Conservation (phyloP, 2,113 vertebrate genomes). For the Zosterops hypoxanthus region DNA sequence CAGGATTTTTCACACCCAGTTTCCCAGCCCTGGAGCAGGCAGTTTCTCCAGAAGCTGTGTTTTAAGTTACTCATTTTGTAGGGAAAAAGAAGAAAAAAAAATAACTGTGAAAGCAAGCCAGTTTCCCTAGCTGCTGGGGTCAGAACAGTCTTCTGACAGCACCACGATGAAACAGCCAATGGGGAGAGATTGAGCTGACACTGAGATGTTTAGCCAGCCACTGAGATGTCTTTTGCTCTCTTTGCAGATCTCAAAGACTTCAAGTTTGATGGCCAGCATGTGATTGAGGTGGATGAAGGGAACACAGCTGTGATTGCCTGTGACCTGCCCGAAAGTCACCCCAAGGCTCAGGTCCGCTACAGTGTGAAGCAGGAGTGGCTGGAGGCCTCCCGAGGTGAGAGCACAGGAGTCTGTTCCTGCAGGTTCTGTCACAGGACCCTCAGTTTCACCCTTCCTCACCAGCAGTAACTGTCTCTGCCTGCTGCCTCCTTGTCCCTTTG, state of each 20-base stretch:
- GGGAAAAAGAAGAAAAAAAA: background rate
- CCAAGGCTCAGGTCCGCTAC: constrained; percentile 96
- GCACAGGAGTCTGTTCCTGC: background rate
- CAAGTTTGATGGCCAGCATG: constrained; percentile 89
- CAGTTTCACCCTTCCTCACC: background rate
- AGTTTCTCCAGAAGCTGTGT: background rate
- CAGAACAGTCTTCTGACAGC: fast-evolving
- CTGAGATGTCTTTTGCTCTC: background rate
- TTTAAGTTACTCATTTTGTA: background rate
- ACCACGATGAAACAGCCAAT: fast-evolving
- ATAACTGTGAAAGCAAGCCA: background rate
- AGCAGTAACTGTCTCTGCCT: background rate
- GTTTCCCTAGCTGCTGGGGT: background rate
- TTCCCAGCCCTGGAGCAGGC: background rate
- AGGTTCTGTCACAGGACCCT: background rate
- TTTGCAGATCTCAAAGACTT: constrained; percentile 92
- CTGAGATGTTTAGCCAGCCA: background rate
- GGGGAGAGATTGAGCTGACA: background rate
- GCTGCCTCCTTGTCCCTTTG: background rate
- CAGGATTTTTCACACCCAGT: background rate
- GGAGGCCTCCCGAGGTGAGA: constrained; percentile 91
- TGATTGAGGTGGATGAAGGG: constrained; percentile 96
- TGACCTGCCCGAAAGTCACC: constrained; percentile 94
- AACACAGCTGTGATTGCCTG: constrained; percentile 96
- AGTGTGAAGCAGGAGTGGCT: constrained; percentile 98